These are phyloP conservation scores for Gobiocypris rarus DNA, from an alignment of 2,113 vertebrate genomes.

Conservation along the genomic window DNA sequence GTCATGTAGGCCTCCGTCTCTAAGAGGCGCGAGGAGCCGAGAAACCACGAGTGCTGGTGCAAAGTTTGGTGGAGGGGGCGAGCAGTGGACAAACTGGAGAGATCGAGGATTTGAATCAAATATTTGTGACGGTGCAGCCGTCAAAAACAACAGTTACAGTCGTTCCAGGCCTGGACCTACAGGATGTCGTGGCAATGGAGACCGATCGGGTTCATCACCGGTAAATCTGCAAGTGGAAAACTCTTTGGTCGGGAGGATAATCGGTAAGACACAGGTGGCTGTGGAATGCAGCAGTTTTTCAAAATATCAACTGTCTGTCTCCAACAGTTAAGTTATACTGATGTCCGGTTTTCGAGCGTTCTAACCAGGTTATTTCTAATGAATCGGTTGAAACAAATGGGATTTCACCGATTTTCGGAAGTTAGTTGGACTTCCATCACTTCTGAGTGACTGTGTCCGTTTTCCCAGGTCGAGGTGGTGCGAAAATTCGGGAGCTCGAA, in stretches of 20 bases:
- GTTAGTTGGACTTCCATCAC: too few species aligned
- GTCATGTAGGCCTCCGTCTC: neutral
- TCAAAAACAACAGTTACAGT: neutral
- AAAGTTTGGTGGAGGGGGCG: conserved; percentile 12
- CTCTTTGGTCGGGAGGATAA: conserved; percentile 75
- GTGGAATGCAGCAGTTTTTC: neutral
- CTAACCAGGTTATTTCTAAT: neutral
- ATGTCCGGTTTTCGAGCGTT: too few species aligned
- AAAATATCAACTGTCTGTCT: too few species aligned
- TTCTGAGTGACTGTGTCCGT: too few species aligned
- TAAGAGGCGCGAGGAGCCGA: rapidly evolving
- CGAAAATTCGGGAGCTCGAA: too few species aligned
- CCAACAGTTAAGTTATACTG: too few species aligned
- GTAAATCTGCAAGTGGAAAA: conserved; percentile 77
- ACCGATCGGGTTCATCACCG: neutral
- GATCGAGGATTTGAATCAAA: neutral
- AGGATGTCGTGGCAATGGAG: neutral
- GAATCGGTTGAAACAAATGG: neutral
- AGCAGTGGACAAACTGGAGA: conserved; percentile 41
- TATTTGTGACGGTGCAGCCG: neutral
- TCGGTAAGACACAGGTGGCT: conserved; percentile 74
- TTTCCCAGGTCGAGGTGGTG: too few species aligned
- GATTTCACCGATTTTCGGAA: too few species aligned
- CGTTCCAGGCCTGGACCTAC: neutral
- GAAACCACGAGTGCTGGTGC: conserved; percentile 33